Evolutionary conservation across 2,888 invertebrate species (phyloP), one percentile per base, ranked within the genome.

Genomic region (Amphipyra tragopoginis): DNA sequence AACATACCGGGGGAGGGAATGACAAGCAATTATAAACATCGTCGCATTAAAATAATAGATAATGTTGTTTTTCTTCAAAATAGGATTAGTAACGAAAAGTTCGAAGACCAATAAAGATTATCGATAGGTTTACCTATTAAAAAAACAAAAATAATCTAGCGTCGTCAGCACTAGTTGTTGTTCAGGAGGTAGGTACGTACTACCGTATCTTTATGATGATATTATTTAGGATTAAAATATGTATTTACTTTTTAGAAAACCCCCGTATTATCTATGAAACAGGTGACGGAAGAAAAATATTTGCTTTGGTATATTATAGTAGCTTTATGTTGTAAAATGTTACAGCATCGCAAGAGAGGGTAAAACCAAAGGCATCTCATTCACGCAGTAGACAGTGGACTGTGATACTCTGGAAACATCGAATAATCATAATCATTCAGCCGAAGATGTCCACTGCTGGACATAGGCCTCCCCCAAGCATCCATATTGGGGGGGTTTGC

Each of bases 141-240:
- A 52, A 59, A 56, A 44, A 59, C 42, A 26, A 1, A 38, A 4
- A 8, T 13, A 36, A 51, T 48, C n/a, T 36, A 33, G 14, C 5
- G 7, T 40, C 3, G n/a, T 45, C 29, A 21, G 2, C 21, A 21
- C 21, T 21, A 21, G 15, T 10, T 43, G 14, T 33, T 8, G n/a
- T 0, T 43, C 66, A 44, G 60, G 53, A 43, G 39, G 21, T 29
- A 29, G 5, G 21, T 43, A 0, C n/a, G n/a, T n/a, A n/a, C n/a
- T n/a, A n/a, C n/a, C n/a, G n/a, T 59, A 70, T 70, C 59, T 70
- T 72, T 72, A 72, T 42, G 34, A n/a, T 48, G 38, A 29, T 45
- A 49, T 56, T 40, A 51, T 48, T 33, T 29, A 0, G 29, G 57
- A 65, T 68, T 71, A 52, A 52, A 52, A 55, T 33, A 15, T 45